These are phyloP conservation scores for Sphyrna mokarran DNA, from an alignment of 2,113 vertebrate species.

Conservation along the genomic window DNA sequence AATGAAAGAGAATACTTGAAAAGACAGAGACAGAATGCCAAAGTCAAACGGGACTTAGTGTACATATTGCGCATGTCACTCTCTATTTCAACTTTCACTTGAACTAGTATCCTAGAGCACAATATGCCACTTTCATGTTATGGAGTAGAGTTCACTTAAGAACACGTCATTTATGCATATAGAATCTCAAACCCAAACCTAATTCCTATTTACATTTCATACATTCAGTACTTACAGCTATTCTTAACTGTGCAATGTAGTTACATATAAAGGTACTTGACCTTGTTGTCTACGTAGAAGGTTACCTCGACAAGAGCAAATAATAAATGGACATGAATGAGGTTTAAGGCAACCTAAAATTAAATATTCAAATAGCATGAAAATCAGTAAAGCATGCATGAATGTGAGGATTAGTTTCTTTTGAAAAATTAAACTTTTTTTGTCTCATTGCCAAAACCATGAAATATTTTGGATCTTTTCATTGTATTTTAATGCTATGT, in stretches of 20 bases:
- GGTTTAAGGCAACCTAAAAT: neutral
- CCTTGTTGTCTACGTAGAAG: neutral
- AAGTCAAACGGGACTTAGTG: neutral
- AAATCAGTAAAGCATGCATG: neutral
- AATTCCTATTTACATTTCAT: neutral
- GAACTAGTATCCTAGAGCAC: slow-evolving; percentile 2
- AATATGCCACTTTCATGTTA: slow-evolving; percentile 17
- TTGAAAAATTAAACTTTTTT: neutral
- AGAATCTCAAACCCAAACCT: neutral
- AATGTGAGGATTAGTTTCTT: neutral
- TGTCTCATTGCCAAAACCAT: neutral
- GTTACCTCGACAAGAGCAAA: neutral
- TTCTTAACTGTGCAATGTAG: neutral
- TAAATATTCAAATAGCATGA: neutral
- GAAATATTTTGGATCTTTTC: neutral
- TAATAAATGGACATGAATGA: neutral
- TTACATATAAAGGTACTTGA: neutral
- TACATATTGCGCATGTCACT: slow-evolving; percentile 9
- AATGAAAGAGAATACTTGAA: slow-evolving; percentile 23
- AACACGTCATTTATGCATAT: neutral
- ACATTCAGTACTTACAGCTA: neutral
- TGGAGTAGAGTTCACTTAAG: slow-evolving; percentile 14
- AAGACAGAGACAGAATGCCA: neutral
- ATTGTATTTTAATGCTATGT: neutral
- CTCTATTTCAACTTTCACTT: slow-evolving; percentile 10